phyloP scores from a whole-genome alignment of 1,140 invertebrate genomes.

The Lordiphosa mommai region DNA sequence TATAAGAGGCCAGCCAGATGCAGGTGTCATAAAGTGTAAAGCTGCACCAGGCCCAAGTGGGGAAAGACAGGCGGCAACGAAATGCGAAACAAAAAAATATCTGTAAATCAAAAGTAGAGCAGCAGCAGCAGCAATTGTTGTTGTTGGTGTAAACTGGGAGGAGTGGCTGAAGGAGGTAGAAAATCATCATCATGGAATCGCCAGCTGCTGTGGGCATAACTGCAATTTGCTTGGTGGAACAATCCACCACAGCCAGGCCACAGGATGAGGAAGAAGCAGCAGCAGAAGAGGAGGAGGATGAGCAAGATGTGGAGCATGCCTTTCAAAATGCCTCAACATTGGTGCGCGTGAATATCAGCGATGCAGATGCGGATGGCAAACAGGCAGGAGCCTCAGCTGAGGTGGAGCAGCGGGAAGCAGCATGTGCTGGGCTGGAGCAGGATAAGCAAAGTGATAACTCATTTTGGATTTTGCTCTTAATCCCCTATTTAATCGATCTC shows the following conservation, averaged over 20 bases:
- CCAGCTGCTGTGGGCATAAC: slow-evolving; percentile 22
- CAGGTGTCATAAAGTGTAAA: no score
- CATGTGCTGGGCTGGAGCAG: background rate
- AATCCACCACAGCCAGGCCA: slow-evolving; percentile 7
- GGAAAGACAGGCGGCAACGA: slow-evolving; percentile 17
- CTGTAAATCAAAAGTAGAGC: slow-evolving; percentile 35
- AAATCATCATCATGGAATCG: slow-evolving; percentile 27
- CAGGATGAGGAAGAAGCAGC: slow-evolving; percentile 7
- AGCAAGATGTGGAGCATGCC: slow-evolving; percentile 59
- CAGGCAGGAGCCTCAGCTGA: background rate
- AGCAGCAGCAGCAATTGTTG: slow-evolving; percentile 16
- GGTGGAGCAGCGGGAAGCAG: background rate
- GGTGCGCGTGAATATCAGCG: slow-evolving; percentile 47
- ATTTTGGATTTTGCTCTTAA: no score
- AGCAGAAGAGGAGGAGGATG: slow-evolving; percentile 31
- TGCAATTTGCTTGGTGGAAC: slow-evolving; percentile 21
- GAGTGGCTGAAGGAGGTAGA: background rate
- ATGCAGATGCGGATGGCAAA: slow-evolving; percentile 22
- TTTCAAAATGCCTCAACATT: slow-evolving; percentile 61
- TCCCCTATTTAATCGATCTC: background rate
- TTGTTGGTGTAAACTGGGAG: background rate
- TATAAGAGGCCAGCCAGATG: no score
- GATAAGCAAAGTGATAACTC: slow-evolving; percentile 11
- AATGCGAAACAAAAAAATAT: slow-evolving; percentile 24
- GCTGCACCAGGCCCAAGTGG: background rate